Conservation (phyloP, 1,140 invertebrate species). For the Drosophila mauritiana region DNA sequence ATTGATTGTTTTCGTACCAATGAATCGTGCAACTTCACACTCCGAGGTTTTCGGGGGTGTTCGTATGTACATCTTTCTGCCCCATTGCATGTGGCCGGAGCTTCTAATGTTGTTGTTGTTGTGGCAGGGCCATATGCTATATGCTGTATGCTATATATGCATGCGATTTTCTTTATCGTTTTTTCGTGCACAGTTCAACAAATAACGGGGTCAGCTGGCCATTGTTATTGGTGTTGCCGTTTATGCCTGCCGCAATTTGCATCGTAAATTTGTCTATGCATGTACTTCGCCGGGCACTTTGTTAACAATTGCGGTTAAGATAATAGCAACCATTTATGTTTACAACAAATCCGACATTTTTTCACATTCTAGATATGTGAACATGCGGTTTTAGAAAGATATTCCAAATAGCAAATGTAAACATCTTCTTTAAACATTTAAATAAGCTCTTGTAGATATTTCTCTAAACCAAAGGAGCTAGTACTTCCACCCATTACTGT, state of each 20-base stretch:
- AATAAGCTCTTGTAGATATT: neutral
- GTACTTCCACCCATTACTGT: neutral
- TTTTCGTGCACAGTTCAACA: constrained; percentile 76
- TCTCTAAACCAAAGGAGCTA: neutral
- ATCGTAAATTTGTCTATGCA: constrained; percentile 47
- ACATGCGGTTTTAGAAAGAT: too few species aligned
- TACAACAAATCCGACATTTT: too few species aligned
- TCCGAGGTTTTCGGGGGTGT: constrained; percentile 21
- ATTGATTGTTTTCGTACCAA: constrained; percentile 61
- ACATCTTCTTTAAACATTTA: too few species aligned
- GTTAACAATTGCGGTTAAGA: constrained; percentile 9
- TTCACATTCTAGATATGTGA: too few species aligned
- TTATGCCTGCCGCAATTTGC: constrained; percentile 70
- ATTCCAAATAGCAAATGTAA: too few species aligned
- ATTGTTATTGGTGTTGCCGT: constrained; percentile 62
- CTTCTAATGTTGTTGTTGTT: constrained; percentile 19
- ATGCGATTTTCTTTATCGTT: constrained; percentile 53
- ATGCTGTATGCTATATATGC: constrained; percentile 11
- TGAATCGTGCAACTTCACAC: constrained; percentile 44
- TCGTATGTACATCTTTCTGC: constrained; percentile 37
- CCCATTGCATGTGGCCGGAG: constrained; percentile 45
- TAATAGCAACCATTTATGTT: neutral
- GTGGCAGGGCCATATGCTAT: constrained; percentile 37
- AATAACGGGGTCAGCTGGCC: constrained; percentile 76
- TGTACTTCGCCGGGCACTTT: constrained; percentile 14